These are phyloP conservation scores for Agriopis leucophaearia DNA, from an alignment of 2,888 invertebrate genomes.

Conservation along the genomic window DNA sequence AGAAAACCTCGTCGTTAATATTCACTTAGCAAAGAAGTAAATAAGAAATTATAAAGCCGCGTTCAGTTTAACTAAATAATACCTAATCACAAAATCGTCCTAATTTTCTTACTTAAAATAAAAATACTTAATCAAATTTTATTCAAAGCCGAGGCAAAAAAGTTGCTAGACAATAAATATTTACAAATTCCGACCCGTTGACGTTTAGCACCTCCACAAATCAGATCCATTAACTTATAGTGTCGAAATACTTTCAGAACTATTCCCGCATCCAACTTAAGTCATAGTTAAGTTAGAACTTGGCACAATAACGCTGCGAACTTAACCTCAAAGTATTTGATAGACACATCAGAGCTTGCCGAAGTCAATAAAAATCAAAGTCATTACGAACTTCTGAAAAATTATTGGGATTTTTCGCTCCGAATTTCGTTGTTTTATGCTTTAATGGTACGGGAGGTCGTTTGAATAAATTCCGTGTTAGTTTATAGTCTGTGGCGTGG, in stretches of 20 bases:
- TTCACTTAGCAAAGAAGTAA: neutral
- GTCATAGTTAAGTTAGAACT: conserved; percentile 51
- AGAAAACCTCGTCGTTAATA: neutral
- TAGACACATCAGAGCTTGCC: conserved; percentile 69
- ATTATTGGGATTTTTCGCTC: conserved; percentile 53
- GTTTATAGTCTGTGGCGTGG: conserved; percentile 58
- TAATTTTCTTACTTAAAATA: neutral
- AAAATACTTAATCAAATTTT: conserved; percentile 20
- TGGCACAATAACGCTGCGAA: conserved; percentile 50
- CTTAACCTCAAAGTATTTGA: conserved; percentile 70
- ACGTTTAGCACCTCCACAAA: conserved; percentile 44
- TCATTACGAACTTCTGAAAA: conserved; percentile 59
- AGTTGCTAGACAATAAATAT: conserved; percentile 29
- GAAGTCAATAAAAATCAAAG: conserved; percentile 61
- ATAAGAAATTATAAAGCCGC: neutral
- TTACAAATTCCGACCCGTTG: conserved; percentile 28
- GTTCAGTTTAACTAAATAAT: neutral
- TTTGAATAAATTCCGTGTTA: conserved; percentile 71
- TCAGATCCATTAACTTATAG: conserved; percentile 49
- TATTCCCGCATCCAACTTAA: conserved; percentile 52
- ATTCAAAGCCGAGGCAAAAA: conserved; percentile 20
- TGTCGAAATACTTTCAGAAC: conserved; percentile 54
- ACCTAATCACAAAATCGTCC: neutral
- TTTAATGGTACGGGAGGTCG: conserved; percentile 67
- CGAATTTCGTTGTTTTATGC: conserved; percentile 64